Conservation (phyloP, 2,797 vertebrate genomes). For the Pipistrellus nathusii region DNA sequence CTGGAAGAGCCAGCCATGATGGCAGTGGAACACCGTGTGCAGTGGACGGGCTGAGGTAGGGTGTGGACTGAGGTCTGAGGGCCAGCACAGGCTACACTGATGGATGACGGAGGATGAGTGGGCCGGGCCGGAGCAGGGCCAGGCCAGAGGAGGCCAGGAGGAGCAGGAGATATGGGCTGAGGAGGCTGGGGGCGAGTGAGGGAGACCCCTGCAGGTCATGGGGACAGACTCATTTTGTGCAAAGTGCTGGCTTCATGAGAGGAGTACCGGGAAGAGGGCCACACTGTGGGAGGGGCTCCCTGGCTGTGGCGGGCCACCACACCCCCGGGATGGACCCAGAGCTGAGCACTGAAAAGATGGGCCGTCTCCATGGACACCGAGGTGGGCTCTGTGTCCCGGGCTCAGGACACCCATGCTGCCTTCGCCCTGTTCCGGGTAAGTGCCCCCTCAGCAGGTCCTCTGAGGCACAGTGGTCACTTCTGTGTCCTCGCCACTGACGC, state of each 20-base stretch:
- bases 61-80: fast-evolving
- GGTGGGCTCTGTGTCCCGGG: neutral
- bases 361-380: neutral
- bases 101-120: fast-evolving
- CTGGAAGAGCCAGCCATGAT: neutral
- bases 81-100: neutral
- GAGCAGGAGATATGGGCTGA: neutral
- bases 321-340: no score
- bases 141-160: neutral
- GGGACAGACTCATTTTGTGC: no score
- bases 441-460: neutral
- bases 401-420: no score
- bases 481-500: neutral
- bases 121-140: no score
- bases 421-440: no score
- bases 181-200: neutral
- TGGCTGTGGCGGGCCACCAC: neutral
- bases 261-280: neutral
- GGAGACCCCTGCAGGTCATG: neutral
- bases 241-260: neutral
- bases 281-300: neutral
- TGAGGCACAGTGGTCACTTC: neutral
- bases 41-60: no score
- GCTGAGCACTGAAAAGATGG: neutral
- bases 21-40: fast-evolving